These are phyloP conservation scores for Meliscaeva auricollis DNA, from an alignment of 2,888 invertebrate genomes.

Conservation along the genomic window DNA sequence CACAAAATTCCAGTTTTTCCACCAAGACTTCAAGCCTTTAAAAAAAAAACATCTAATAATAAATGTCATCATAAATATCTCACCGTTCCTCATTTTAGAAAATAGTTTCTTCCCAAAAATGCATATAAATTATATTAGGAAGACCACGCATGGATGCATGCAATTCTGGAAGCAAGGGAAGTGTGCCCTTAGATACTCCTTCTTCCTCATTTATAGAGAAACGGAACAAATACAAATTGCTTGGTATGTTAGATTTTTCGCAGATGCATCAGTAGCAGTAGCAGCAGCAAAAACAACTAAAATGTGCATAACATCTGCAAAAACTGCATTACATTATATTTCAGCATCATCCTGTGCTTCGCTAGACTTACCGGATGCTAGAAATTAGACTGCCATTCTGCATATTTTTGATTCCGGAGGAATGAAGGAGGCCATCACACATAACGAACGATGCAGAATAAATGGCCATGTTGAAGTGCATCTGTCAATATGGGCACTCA, in stretches of 20 bases:
- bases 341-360: constrained; percentile 26
- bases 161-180: neutral
- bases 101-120: constrained; percentile 31
- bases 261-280: constrained; percentile 54
- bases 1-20: neutral
- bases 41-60: constrained; percentile 67
- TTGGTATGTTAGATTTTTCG: constrained; percentile 22
- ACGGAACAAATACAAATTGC: constrained; percentile 30
- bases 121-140: constrained; percentile 51
- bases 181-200: neutral
- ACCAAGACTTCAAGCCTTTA: constrained; percentile 9
- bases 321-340: constrained; percentile 44
- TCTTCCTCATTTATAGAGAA: neutral
- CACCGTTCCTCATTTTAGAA: constrained; percentile 50
- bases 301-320: constrained; percentile 68
- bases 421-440: constrained; percentile 34
- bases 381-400: constrained; percentile 59
- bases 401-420: neutral
- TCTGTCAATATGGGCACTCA: constrained; percentile 72
- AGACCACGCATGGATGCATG: constrained; percentile 39
- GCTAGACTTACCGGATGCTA: constrained; percentile 71
- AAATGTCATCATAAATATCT: constrained; percentile 71
- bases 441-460: constrained; percentile 43
- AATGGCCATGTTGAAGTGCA: constrained; percentile 61
- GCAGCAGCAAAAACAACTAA: neutral